These are phyloP conservation scores for Elanus axillaris DNA, from an alignment of 2,113 vertebrate species.

Conservation along the genomic window DNA sequence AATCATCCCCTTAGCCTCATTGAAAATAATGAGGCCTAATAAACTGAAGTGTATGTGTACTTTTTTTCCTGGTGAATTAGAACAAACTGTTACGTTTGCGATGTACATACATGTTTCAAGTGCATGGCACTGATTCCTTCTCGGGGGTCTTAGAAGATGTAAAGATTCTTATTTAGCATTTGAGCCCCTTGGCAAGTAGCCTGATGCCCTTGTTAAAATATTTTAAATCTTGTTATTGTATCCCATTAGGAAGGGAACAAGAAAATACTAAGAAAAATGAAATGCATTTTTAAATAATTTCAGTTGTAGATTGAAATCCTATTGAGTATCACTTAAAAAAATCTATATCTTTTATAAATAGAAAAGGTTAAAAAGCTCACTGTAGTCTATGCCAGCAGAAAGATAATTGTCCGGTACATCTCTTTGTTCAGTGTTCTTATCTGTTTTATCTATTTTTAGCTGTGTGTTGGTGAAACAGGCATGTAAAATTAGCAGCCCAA, in stretches of 20 bases:
- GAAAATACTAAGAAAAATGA: background rate
- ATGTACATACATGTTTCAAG: background rate
- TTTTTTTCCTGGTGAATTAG: background rate
- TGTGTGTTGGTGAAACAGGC: background rate
- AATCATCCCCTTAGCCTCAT: background rate
- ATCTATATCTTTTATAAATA: background rate
- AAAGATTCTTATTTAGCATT: constrained; percentile 20
- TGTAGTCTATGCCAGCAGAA: background rate
- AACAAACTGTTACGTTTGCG: background rate
- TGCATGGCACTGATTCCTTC: background rate
- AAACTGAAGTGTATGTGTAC: background rate
- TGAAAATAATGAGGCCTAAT: constrained; percentile 30
- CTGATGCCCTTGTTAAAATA: background rate
- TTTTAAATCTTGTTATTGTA: background rate
- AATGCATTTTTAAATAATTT: background rate
- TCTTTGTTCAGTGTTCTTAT: constrained; percentile 44
- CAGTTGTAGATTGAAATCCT: background rate
- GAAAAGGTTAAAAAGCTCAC: background rate
- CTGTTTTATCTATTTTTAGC: constrained; percentile 48
- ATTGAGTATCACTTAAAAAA: background rate
- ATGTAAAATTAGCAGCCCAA: constrained; percentile 12
- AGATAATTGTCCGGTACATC: constrained; percentile 31
- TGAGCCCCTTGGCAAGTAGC: constrained; percentile 8
- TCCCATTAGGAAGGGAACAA: background rate
- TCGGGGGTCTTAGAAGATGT: background rate